These are phyloP conservation scores for Harpegnathos saltator DNA, from an alignment of 1,140 invertebrate species.

Conservation along the genomic window DNA sequence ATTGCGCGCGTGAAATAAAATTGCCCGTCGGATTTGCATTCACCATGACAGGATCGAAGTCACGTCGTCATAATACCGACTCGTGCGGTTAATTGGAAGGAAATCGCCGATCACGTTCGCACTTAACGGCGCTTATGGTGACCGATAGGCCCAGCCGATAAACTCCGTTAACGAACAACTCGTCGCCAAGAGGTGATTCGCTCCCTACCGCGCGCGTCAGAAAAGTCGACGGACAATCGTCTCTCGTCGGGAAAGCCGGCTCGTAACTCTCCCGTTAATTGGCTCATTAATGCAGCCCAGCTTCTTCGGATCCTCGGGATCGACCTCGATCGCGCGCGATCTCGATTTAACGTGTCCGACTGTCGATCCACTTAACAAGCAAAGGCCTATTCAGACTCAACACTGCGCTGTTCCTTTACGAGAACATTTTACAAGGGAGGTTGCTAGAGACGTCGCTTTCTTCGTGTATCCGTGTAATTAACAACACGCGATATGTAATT, in stretches of 20 bases:
- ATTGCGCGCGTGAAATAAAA: slow-evolving; percentile 12
- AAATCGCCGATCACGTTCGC: slow-evolving; percentile 16
- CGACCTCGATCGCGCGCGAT: slow-evolving; percentile 46
- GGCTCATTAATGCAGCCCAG: slow-evolving; percentile 50
- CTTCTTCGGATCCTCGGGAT: slow-evolving; percentile 37
- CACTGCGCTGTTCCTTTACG: background rate
- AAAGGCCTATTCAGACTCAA: background rate
- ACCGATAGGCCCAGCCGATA: slow-evolving; percentile 40
- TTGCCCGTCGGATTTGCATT: slow-evolving; percentile 37
- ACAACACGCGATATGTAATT: background rate
- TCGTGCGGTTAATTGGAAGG: background rate
- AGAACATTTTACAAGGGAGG: background rate
- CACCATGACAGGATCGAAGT: background rate
- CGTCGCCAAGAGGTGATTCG: slow-evolving; percentile 30
- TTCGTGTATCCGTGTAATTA: background rate
- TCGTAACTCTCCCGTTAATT: slow-evolving; percentile 50
- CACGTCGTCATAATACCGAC: background rate
- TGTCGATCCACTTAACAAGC: slow-evolving; percentile 30
- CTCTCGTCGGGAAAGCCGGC: slow-evolving; percentile 41
- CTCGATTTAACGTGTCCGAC: slow-evolving; percentile 31
- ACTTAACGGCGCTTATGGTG: slow-evolving; percentile 32
- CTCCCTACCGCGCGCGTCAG: slow-evolving; percentile 32
- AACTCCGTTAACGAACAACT: slow-evolving; percentile 34
- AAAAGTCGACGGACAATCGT: slow-evolving; percentile 54
- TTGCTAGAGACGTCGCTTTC: background rate